phyloP scores from a whole-genome alignment of 2,888 invertebrate genomes.

The Corbicula japonica region DNA sequence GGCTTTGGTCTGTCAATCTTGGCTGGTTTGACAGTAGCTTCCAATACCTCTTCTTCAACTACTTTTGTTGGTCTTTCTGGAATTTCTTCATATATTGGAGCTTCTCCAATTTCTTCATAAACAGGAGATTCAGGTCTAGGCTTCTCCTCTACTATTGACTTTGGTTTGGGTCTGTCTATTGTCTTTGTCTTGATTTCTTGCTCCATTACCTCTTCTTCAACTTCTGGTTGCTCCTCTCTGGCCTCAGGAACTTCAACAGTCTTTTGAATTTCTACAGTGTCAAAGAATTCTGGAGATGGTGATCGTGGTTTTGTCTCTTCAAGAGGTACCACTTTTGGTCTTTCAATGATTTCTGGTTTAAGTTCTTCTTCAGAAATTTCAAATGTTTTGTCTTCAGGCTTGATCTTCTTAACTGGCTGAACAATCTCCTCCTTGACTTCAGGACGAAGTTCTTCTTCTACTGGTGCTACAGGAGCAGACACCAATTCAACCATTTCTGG shows the following conservation, averaged over 20 bases:
- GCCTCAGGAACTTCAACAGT: constrained; percentile 34
- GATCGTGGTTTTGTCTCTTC: constrained; percentile 58
- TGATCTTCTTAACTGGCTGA: constrained; percentile 39
- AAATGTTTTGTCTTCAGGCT: constrained; percentile 34
- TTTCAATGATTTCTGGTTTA: constrained; percentile 62
- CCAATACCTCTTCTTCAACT: constrained; percentile 70
- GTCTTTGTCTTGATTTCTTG: constrained; percentile 39
- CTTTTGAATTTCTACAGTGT: constrained; percentile 45
- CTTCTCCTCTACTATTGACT: constrained; percentile 57
- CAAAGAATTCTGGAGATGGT: constrained; percentile 62
- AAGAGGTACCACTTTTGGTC: constrained; percentile 70
- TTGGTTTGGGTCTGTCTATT: constrained; percentile 52
- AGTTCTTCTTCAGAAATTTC: constrained; percentile 64
- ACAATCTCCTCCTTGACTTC: constrained; percentile 87
- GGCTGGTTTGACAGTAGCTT: constrained; percentile 71
- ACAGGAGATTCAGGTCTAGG: constrained; percentile 51
- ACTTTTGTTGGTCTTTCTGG: constrained; percentile 57
- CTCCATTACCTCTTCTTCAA: constrained; percentile 54
- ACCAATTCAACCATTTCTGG: constrained; percentile 57
- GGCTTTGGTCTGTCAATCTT: constrained; percentile 76
- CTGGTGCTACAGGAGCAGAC: constrained; percentile 29
- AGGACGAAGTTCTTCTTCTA: constrained; percentile 85
- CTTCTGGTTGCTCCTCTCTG: constrained; percentile 89
- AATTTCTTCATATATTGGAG: constrained; percentile 47
- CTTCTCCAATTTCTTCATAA: constrained; percentile 43